Percentiles rank a stretch among this genome's conserved stretches.
Conservation (phyloP, 2,888 invertebrate genomes). For the Cryptophagus acutangulus region DNA sequence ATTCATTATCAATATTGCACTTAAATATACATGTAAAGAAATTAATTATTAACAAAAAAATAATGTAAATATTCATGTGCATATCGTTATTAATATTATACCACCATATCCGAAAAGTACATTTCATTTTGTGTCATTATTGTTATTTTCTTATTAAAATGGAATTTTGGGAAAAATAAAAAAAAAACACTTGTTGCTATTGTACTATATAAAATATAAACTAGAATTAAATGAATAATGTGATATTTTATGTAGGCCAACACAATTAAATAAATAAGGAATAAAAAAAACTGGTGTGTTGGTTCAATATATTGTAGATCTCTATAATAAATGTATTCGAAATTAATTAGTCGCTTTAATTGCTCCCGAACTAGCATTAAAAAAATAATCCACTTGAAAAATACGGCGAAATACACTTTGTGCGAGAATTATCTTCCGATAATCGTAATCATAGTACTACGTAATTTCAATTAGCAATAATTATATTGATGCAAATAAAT, state of each 20-base stretch:
- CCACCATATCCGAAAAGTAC: too few relatives aligned
- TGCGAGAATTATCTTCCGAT: too few relatives aligned
- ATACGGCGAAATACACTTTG: too few relatives aligned
- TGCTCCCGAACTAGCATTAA: too few relatives aligned
- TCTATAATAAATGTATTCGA: conserved; percentile 3
- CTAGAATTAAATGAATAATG: conserved; percentile 44
- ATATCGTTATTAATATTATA: conserved; percentile 31
- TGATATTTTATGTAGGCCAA: conserved; percentile 48
- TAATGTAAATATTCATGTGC: conserved; percentile 24
- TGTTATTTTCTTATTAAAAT: neutral
- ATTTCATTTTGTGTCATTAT: too few relatives aligned
- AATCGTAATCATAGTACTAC: too few relatives aligned
- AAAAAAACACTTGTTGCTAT: conserved; percentile 29
- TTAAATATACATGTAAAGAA: conserved; percentile 16
- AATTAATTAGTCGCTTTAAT: too few relatives aligned
- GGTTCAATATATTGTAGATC: neutral
- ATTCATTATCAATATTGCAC: too few relatives aligned
- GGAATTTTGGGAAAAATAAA: conserved; percentile 1
- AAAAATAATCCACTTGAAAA: too few relatives aligned
- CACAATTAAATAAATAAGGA: conserved; percentile 12
- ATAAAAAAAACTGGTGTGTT: too few relatives aligned
- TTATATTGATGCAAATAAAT: too few relatives aligned
- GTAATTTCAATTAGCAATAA: too few relatives aligned
- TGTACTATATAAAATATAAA: conserved; percentile 19
- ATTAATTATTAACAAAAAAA: conserved; percentile 10